Evolutionary conservation across 2,888 invertebrate genomes (phyloP).

Genomic region (Polydrusus cervinus): DNA sequence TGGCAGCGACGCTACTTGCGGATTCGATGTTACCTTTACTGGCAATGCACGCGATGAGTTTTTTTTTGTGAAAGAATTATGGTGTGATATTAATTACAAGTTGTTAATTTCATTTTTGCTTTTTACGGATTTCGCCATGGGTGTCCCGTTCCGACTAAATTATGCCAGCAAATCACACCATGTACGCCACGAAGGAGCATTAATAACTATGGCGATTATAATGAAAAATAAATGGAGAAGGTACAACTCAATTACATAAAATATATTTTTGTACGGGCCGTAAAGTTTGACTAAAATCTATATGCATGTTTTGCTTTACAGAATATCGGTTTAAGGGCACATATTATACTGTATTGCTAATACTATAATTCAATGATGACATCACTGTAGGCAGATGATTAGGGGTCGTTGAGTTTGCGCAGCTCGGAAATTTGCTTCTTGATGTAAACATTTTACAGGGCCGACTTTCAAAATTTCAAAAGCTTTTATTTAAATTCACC

Average conservation of each 20-base stretch:
- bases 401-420: no score
- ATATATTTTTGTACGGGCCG: background rate
- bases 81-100: conserved; percentile 58
- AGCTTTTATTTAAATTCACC: no score
- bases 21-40: background rate
- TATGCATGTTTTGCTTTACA: no score
- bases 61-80: conserved; percentile 45
- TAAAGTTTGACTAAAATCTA: background rate
- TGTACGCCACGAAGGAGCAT: conserved; percentile 39
- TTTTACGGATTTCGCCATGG: conserved; percentile 49
- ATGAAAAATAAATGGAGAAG: conserved; percentile 28
- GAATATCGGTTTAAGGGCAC: no score
- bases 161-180: conserved; percentile 55
- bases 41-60: conserved; percentile 43
- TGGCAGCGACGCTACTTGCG: no score
- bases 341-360: no score
- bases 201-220: conserved; percentile 37
- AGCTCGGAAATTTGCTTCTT: no score
- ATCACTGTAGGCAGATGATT: no score
- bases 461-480: no score
- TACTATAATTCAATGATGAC: no score
- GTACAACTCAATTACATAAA: conserved; percentile 45
- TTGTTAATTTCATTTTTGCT: conserved; percentile 53
- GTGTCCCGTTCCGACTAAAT: conserved; percentile 52
- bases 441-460: no score